phyloP scores from a whole-genome alignment of 1,140 invertebrate species.

The Portunus trituberculatus region DNA sequence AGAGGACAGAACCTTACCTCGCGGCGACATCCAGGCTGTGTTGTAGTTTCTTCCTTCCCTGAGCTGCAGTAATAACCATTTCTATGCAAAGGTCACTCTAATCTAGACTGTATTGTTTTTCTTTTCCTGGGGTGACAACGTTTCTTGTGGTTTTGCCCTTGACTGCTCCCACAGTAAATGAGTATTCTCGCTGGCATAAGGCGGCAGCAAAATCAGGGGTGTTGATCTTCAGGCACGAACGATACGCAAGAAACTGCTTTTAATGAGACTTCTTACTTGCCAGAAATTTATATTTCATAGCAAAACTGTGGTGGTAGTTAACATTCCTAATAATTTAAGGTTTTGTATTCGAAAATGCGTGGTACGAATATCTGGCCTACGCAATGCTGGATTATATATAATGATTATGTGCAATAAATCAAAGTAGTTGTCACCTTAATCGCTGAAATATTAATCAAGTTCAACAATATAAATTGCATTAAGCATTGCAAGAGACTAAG shows the following conservation, averaged over 20 bases:
- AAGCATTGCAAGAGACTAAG: background rate
- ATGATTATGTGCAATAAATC: constrained; percentile 2
- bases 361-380: background rate
- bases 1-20: background rate
- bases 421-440: background rate
- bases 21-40: background rate
- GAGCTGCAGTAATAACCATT: constrained; percentile 1
- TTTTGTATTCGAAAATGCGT: background rate
- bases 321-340: background rate
- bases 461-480: constrained; percentile 15
- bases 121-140: constrained; percentile 17
- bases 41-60: background rate
- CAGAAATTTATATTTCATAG: background rate
- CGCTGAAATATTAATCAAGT: constrained; percentile 23
- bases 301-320: background rate
- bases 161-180: background rate
- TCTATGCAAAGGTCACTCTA: background rate
- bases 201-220: background rate
- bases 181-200: background rate
- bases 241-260: background rate
- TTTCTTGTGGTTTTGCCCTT: background rate
- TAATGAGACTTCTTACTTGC: background rate
- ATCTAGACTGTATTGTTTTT: constrained; percentile 3
- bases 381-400: background rate
- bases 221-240: background rate